Evolutionary conservation across 1,140 invertebrate genomes (phyloP).

Genomic region (Caenorhabditis briggsae): DNA sequence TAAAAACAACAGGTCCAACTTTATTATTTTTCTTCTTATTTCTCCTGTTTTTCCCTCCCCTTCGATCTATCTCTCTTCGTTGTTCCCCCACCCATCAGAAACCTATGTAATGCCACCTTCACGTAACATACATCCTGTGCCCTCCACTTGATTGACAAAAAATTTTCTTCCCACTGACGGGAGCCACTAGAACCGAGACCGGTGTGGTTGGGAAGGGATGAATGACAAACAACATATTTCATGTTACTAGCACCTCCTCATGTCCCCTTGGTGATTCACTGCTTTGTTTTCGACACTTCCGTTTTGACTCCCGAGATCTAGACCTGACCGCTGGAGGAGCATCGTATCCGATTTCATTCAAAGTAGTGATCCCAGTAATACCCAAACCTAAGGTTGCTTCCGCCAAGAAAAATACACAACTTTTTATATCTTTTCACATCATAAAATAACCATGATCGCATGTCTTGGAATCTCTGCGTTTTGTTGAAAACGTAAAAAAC

Average conservation of each 20-base stretch:
- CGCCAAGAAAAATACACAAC: background rate
- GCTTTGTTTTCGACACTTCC: conserved; percentile 48
- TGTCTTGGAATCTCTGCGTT: conserved; percentile 1
- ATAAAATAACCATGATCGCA: conserved; percentile 56
- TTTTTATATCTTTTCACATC: conserved; percentile 49
- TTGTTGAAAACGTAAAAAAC: conserved; percentile 45
- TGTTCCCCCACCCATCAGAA: conserved; percentile 18
- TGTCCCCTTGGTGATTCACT: conserved; percentile 26
- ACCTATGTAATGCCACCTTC: conserved; percentile 52
- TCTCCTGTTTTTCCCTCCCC: background rate
- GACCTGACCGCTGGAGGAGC: background rate
- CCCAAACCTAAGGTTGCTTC: conserved; percentile 4
- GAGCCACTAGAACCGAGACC: conserved; percentile 11
- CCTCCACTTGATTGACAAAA: conserved; percentile 47
- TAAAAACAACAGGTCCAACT: background rate
- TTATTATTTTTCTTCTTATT: background rate
- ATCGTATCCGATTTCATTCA: conserved; percentile 32
- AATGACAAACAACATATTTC: conserved; percentile 45
- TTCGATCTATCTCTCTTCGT: conserved; percentile 40
- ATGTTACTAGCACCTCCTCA: conserved; percentile 27
- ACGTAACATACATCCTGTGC: conserved; percentile 51
- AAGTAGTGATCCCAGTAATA: conserved; percentile 17
- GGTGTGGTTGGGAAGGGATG: background rate
- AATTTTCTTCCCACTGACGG: conserved; percentile 20
- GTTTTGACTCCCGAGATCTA: background rate